phyloP scores from a whole-genome alignment of 2,888 invertebrate species.

The Caenorhabditis parvicauda region DNA sequence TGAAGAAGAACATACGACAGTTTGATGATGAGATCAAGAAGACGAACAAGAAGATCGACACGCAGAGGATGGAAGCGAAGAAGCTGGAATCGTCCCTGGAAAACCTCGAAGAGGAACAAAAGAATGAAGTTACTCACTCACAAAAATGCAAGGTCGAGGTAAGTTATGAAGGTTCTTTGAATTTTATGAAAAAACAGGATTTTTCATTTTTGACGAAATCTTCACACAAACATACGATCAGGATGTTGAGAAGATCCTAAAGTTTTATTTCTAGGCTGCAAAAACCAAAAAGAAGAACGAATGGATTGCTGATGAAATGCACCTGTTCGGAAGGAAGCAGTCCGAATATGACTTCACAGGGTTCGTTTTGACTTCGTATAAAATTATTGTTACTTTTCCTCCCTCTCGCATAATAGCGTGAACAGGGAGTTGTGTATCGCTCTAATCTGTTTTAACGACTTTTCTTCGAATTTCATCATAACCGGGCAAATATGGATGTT shows the following conservation, averaged over 20 bases:
- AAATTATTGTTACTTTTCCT: too few species aligned
- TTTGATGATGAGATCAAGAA: conserved; percentile 14
- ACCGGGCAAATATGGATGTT: too few species aligned
- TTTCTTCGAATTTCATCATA: too few species aligned
- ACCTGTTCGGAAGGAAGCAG: conserved; percentile 73
- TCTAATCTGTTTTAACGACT: too few species aligned
- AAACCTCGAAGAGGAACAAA: conserved; percentile 4
- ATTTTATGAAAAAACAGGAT: not conserved
- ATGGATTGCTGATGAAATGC: conserved; percentile 78
- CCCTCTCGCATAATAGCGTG: too few species aligned
- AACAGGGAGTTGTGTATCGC: too few species aligned
- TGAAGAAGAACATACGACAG: conserved; percentile 12
- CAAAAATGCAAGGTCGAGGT: conserved; percentile 6
- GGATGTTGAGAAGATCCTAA: conserved; percentile 2
- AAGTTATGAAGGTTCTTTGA: too few species aligned
- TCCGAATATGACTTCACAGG: conserved; percentile 65
- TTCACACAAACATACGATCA: too few species aligned
- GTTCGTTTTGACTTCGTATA: too few species aligned
- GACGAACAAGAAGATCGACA: conserved; percentile 13
- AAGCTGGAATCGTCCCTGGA: conserved; percentile 7
- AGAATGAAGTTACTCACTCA: not conserved
- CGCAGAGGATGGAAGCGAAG: conserved; percentile 11
- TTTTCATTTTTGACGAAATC: too few species aligned
- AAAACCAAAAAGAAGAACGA: conserved; percentile 15
- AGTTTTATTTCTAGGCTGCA: not conserved